Base-by-base conservation (phyloP, 2,888 invertebrate genomes). In the Oscheius onirici region DNA sequence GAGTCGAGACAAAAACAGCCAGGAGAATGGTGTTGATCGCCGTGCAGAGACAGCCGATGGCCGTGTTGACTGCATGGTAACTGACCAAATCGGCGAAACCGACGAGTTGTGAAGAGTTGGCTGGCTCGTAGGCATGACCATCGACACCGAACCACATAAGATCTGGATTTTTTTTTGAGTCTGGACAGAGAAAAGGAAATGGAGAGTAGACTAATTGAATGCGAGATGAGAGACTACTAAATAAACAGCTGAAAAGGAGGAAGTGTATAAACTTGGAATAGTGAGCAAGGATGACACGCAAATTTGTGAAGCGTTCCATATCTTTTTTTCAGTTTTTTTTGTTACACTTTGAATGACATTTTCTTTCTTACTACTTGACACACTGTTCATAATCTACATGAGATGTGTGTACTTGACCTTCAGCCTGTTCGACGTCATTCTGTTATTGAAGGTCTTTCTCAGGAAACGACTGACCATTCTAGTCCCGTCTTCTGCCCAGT, bases 221-320 rank as follows among this genome's bases (percentile, higher is more conserved):
- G 63, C 68, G 68, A 72, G 55, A 60, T 57, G 72, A 60, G 65
- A 68, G 68, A 57, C 68, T 54, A 72, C 3, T 8, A 34, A 8
- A 34, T 34, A 58, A 61, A 68, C n/a, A 68, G 61, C 55, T 3
- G 46, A 13, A 5, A 17, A 46, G 3, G 46, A 17, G 46, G 46
- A 34, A 34, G 34, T 34, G 34, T 34, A n/a, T n/a, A 34, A 34
- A 34, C 34, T 34, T 34, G 34, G 34, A 34, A 34, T 93, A n/a
- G n/a, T 34, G 34, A 3, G 34, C 34, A 34, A 34, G 34, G 34
- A 34, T 34, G 34, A 34, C 34, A 34, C 34, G 34, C 34, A 34
- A 34, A 34, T 34, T 34, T 8, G 34, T 34, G 34, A 34, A 34
- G 34, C 34, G 34, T 34, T 34, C 34, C 34, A 34, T 6, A 34